phyloP scores from a whole-genome alignment of 1,140 invertebrate genomes.

The Drosophila nigrodunni region DNA sequence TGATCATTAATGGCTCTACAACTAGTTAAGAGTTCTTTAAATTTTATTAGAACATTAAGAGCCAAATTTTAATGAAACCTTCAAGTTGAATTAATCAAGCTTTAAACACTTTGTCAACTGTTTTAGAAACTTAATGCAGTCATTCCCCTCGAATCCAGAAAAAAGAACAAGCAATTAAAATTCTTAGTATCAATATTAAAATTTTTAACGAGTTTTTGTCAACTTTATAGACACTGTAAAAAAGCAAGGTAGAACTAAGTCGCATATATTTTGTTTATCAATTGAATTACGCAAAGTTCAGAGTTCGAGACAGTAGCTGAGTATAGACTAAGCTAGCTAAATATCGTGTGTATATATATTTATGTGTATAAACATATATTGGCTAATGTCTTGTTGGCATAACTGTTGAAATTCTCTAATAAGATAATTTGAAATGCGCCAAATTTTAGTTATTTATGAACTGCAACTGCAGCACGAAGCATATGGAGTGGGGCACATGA shows the following conservation, averaged over 20 bases:
- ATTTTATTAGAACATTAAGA: background rate
- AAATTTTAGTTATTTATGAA: conserved; percentile 52
- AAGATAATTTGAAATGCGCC: conserved; percentile 53
- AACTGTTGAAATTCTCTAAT: conserved; percentile 52
- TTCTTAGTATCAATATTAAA: conserved; percentile 15
- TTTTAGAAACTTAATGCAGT: conserved; percentile 7
- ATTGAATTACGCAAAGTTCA: conserved; percentile 61
- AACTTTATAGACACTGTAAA: conserved; percentile 3
- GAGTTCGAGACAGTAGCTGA: conserved; percentile 46
- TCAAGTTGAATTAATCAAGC: background rate
- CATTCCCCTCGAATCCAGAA: background rate
- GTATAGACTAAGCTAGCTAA: background rate
- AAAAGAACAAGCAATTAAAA: conserved; percentile 14
- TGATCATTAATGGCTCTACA: too few species aligned
- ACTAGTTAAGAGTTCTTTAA: background rate
- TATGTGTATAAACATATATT: conserved; percentile 1
- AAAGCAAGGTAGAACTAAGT: conserved; percentile 4
- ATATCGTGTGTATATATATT: background rate
- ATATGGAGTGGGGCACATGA: background rate
- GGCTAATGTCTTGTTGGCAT: conserved; percentile 12
- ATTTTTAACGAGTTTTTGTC: background rate
- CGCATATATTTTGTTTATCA: conserved; percentile 24
- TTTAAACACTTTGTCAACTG: background rate
- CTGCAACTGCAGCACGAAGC: conserved; percentile 24
- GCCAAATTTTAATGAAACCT: background rate